These are phyloP conservation scores for Taenioides sp. DNA, from an alignment of 2,797 vertebrate genomes.

Conservation along the genomic window DNA sequence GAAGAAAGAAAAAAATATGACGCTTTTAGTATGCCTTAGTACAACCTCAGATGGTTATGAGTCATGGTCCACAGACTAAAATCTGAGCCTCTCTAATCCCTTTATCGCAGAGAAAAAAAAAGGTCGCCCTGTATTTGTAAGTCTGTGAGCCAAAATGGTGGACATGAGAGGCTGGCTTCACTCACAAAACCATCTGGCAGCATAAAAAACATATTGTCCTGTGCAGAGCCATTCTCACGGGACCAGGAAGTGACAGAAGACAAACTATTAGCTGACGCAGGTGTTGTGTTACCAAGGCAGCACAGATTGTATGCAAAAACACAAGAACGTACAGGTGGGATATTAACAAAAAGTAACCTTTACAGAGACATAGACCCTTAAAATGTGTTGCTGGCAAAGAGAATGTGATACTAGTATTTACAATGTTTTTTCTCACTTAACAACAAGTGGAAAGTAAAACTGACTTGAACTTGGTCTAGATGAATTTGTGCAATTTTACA, in stretches of 20 bases:
- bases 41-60: not conserved
- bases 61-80: not conserved
- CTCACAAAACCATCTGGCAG: conserved; percentile 24
- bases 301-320: not conserved
- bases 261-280: conserved; percentile 20
- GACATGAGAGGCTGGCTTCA: not conserved
- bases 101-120: not conserved
- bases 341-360: not conserved
- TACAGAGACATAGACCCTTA: not conserved
- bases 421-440: too few relatives aligned
- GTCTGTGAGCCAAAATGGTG: not conserved
- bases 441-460: too few relatives aligned
- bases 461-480: too few relatives aligned
- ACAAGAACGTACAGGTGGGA: not conserved
- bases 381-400: too few relatives aligned
- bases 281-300: conserved; percentile 11
- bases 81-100: not conserved
- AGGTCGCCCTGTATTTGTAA: not conserved
- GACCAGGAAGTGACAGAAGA: conserved; percentile 25
- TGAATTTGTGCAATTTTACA: too few relatives aligned
- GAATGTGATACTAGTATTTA: too few relatives aligned
- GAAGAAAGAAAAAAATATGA: not conserved
- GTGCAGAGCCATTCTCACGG: conserved; percentile 7
- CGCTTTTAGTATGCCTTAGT: too few relatives aligned
- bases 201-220: conserved; percentile 14